Evolutionary conservation across 2,797 vertebrate genomes (phyloP).

Genomic region (Prunella strophiata): DNA sequence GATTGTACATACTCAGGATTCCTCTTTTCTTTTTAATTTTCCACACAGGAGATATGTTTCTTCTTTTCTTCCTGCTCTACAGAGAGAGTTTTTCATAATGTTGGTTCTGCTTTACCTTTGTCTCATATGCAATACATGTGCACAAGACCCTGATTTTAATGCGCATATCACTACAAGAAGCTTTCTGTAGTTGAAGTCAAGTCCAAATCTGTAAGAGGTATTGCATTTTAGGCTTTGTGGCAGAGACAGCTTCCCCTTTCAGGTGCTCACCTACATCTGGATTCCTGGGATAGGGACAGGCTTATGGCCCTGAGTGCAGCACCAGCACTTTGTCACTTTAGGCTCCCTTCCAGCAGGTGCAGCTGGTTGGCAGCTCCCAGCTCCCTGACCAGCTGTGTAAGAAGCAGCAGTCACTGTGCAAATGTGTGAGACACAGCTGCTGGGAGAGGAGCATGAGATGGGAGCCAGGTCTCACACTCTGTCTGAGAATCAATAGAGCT

Average conservation of each 20-base stretch:
- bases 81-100: background rate
- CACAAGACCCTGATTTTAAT: background rate
- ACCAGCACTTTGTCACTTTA: background rate
- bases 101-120: background rate
- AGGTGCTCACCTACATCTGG: background rate
- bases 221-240: background rate
- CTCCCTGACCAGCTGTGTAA: background rate
- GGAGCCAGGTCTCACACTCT: background rate
- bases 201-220: background rate
- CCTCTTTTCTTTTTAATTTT: background rate
- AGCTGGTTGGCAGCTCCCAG: constrained; percentile 11
- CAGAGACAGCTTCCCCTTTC: background rate
- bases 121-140: background rate
- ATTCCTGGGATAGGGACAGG: background rate
- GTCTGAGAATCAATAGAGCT: background rate
- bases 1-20: background rate
- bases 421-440: background rate
- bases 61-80: background rate
- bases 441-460: background rate
- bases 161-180: background rate
- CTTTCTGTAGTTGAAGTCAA: background rate
- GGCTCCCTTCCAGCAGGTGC: background rate
- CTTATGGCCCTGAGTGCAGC: background rate
- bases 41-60: background rate
- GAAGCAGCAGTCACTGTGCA: background rate